Conservation (phyloP, 2,888 invertebrate species). For the Diplolepis rosae region DNA sequence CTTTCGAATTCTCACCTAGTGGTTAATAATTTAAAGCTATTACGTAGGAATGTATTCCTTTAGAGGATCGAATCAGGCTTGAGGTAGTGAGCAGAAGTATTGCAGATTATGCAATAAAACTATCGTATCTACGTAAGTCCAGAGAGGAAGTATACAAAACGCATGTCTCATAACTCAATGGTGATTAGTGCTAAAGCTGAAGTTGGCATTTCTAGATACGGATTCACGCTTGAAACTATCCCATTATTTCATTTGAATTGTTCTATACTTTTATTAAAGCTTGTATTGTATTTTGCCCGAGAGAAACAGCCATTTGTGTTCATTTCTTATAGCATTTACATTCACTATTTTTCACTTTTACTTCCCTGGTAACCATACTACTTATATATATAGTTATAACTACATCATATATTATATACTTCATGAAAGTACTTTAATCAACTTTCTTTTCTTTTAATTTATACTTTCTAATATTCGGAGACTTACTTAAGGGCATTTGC, state of each 20-base stretch:
- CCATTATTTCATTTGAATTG: not conserved
- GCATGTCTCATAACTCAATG: not conserved
- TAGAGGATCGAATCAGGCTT: not conserved
- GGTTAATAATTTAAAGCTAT: not conserved
- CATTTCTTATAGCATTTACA: not conserved
- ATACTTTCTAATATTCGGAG: too few relatives aligned
- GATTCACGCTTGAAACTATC: slow-evolving; percentile 24
- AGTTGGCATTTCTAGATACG: slow-evolving; percentile 16
- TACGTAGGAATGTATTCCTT: not conserved
- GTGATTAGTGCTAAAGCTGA: slow-evolving; percentile 8
- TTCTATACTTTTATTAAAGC: not conserved
- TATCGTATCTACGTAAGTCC: slow-evolving; percentile 10
- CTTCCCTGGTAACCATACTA: not conserved
- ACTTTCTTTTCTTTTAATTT: too few relatives aligned
- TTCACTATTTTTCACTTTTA: not conserved
- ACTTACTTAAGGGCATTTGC: too few relatives aligned
- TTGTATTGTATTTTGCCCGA: too few relatives aligned
- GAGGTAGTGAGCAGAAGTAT: not conserved
- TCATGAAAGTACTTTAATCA: not conserved
- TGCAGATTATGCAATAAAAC: slow-evolving; percentile 24
- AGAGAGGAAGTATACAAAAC: slow-evolving; percentile 17
- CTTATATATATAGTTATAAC: not conserved
- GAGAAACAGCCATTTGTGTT: not conserved
- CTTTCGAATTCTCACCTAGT: not conserved
- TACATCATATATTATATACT: too few relatives aligned